Evolutionary conservation across 2,888 invertebrate species (phyloP), one percentile per base, ranked within the genome.

Genomic region (Drosophila imparisetae): DNA sequence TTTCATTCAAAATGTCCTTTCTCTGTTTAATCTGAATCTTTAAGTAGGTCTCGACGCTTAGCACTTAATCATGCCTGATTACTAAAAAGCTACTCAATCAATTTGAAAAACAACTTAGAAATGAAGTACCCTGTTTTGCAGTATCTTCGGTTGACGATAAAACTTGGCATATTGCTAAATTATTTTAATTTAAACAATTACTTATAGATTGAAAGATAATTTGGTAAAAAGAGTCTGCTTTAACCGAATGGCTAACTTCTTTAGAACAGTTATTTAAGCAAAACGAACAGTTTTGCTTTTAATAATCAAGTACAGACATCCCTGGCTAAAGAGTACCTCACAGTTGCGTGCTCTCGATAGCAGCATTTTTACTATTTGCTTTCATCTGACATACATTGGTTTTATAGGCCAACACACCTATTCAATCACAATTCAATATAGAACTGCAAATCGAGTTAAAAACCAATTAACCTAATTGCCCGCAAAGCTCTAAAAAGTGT

Each of bases 391-490:
- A 24, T 8, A 45, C 45, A 15, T 45, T 45, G 21, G 11, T 6
- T 21, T 21, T 42, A 42, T 6, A 0, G 42, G 13, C 4, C 13
- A 1, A 10, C 50, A 38, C 57, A 38, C 34, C 38, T 29, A 11
- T 34, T 10, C 11, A 13, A 15, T n/a, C 38, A 29, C 38, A 60
- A 48, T 15, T 49, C 52, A 13, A 36, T 45, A 62, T 4, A 34
- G 8, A 21, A n/a, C 11, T 27, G 18, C 15, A 54, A 54, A 48
- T 54, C n/a, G 13, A 45, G 21, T 18, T 53, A 24, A 13, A 24
- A 45, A 18, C 34, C 30, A 69, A 76, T 86, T 84, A 86, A 86
- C 79, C 76, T 68, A 67, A 72, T 83, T 84, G 65, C 30, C 11
- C 13, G 6, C 50, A 72, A 71, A 24, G 48, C 58, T 40, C 29